Evolutionary conservation across 1,140 invertebrate genomes (phyloP).

Genomic region (Macrosteles quadrilineatus): DNA sequence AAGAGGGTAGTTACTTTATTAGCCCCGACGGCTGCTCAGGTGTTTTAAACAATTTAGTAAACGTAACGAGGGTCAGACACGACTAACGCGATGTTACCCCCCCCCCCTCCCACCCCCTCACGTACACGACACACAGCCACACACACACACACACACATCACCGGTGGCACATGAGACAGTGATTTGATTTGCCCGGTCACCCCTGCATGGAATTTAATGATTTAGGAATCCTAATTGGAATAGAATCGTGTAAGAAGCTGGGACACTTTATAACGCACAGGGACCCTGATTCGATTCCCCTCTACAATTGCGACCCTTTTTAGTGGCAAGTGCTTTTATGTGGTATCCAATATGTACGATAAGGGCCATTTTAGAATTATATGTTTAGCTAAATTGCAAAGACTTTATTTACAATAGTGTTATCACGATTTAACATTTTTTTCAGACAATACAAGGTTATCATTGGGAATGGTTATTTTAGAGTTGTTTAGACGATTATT

Average conservation of each 20-base stretch:
- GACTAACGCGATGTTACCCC: not conserved
- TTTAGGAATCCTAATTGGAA: constrained; percentile 35
- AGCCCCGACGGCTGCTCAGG: constrained; percentile 1
- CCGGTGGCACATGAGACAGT: not conserved
- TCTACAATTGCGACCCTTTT: constrained; percentile 6
- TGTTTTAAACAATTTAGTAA: constrained; percentile 9
- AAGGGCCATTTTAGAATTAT: not conserved
- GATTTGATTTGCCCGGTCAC: constrained; percentile 21
- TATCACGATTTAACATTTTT: no score
- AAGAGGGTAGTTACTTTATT: constrained; percentile 1
- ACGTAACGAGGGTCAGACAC: not conserved
- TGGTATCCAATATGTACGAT: constrained; percentile 4
- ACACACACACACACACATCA: constrained; percentile 4
- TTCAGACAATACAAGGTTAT: no score
- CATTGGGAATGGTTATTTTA: no score
- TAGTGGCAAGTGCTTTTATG: constrained; percentile 15
- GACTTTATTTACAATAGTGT: no score
- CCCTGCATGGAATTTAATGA: constrained; percentile 32
- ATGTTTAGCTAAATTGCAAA: no score
- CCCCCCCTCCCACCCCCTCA: not conserved
- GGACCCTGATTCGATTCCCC: constrained; percentile 32
- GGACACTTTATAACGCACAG: constrained; percentile 33
- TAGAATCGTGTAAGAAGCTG: constrained; percentile 33
- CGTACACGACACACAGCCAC: not conserved
- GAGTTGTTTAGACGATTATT: no score